phyloP scores from a whole-genome alignment of 2,888 invertebrate species.

The Cantharis rufa region DNA sequence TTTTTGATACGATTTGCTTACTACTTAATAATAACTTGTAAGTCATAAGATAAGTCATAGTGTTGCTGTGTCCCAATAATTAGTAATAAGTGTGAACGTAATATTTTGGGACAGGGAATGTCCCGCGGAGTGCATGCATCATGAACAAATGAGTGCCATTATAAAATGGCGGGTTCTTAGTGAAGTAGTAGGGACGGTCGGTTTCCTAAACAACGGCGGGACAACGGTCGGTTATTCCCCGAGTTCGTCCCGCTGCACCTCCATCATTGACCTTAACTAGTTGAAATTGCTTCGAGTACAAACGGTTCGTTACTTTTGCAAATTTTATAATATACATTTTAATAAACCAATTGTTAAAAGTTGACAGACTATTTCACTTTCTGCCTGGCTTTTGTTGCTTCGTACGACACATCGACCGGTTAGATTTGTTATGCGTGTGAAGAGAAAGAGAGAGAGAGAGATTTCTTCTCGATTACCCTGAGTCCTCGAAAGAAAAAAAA shows the following conservation, averaged over 20 bases:
- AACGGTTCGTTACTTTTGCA: slow-evolving; percentile 74
- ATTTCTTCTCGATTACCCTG: slow-evolving; percentile 26
- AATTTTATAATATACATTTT: slow-evolving; percentile 65
- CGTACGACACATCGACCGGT: slow-evolving; percentile 48
- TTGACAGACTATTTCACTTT: slow-evolving; percentile 48
- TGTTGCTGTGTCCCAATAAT: slow-evolving; percentile 57
- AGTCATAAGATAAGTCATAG: slow-evolving; percentile 25
- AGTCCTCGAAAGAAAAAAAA: background rate
- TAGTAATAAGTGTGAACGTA: slow-evolving; percentile 51
- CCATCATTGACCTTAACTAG: slow-evolving; percentile 12
- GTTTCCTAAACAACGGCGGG: slow-evolving; percentile 50
- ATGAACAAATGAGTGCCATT: slow-evolving; percentile 26
- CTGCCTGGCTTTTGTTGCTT: slow-evolving; percentile 38
- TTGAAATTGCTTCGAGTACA: slow-evolving; percentile 71
- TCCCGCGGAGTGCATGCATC: slow-evolving; percentile 15
- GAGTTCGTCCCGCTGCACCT: background rate
- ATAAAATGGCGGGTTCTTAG: slow-evolving; percentile 9
- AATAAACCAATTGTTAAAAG: slow-evolving; percentile 55
- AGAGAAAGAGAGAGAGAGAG: slow-evolving; percentile 37
- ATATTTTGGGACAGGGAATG: slow-evolving; percentile 22
- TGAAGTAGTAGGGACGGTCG: slow-evolving; percentile 49
- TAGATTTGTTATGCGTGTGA: slow-evolving; percentile 51
- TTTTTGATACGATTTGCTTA: slow-evolving; percentile 30
- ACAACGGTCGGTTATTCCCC: slow-evolving; percentile 37
- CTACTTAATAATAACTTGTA: slow-evolving; percentile 12